Conservation (phyloP, 1,140 invertebrate species). For the Bombus pyrosoma region DNA sequence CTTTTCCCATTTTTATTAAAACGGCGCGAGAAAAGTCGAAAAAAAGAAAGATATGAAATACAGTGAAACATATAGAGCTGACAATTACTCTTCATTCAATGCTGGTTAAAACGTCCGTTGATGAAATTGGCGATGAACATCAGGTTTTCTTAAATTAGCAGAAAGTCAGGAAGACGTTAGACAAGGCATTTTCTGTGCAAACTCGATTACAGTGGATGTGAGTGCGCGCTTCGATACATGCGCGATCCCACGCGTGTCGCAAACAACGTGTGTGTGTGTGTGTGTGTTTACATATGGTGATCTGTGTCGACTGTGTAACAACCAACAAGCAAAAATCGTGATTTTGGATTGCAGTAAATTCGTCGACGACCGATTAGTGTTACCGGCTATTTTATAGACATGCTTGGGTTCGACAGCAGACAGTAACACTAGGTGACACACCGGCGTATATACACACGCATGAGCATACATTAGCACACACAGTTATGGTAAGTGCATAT, state of each 20-base stretch:
- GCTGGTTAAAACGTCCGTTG: neutral
- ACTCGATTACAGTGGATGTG: slow-evolving; percentile 24
- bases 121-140: neutral
- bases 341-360: slow-evolving; percentile 42
- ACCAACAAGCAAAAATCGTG: slow-evolving; percentile 15
- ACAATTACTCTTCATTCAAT: neutral
- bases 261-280: slow-evolving; percentile 38
- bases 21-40: slow-evolving; percentile 10
- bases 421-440: slow-evolving; percentile 54
- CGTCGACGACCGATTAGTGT: slow-evolving; percentile 7
- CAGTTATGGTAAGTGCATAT: slow-evolving; percentile 63
- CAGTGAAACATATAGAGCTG: too few relatives aligned
- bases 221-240: slow-evolving; percentile 36
- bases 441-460: slow-evolving; percentile 26
- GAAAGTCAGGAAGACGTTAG: slow-evolving; percentile 10
- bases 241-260: slow-evolving; percentile 28
- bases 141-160: neutral
- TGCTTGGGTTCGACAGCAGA: slow-evolving; percentile 38
- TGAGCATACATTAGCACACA: neutral
- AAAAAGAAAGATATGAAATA: neutral
- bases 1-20: slow-evolving; percentile 27
- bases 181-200: slow-evolving; percentile 8
- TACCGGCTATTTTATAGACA: slow-evolving; percentile 41
- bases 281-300: slow-evolving; percentile 57
- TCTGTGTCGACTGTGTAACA: slow-evolving; percentile 56